Base-by-base conservation (phyloP, 2,888 invertebrate species). In the Chymomyza procnemis region DNA sequence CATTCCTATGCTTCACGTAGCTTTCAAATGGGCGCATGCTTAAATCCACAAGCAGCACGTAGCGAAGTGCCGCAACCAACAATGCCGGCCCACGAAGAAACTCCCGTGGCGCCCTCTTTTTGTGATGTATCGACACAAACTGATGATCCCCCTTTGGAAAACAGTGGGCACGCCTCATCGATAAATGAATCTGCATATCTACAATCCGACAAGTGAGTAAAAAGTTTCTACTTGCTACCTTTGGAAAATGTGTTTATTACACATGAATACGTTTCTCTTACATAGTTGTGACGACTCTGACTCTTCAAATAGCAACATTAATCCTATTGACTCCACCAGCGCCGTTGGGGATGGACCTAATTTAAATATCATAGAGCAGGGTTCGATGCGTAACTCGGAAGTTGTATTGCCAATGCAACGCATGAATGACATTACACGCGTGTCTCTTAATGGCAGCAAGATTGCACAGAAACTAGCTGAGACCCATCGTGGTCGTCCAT, bases 391-490 rank as follows among this genome's bases (percentile, higher is more conserved):
- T 55, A 73, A 87, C 66, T 83, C 87, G 22, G 85, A 87, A 6
- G 76, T 88, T 3, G 41, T 67, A 1, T 61, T 89, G 26, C 79
- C 80, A 0, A 73, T 77, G 21, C 52, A 88, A 18, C 75, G 87
- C 63, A 83, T 90, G 16, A 76, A 80, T 61, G 89, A 90, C 19
- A 64, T 91, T 0, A 90, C 88, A 19, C 78, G 83, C 1, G 91
- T 94, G 47, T 92, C 94, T 18, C 92, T 94, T 59, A 92, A 93
- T 67, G 94, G 95, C 16, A 94, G 94, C 82, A 92, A 94, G 69
- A 93, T 93, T 57, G 95, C 94, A 4, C 94, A 95, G 80, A 93
- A 93, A 66, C 93, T 95, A 76, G 95, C 95, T 0, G 93, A 94
- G 61, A 92, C 93, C 2, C 94, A 95, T 85, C 93, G 94, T 61